A percentile compares a stretch with the other conserved stretches of the same genome.
Evolutionary conservation across 2,888 invertebrate genomes (phyloP).

Genomic region (Heliconius sara): DNA sequence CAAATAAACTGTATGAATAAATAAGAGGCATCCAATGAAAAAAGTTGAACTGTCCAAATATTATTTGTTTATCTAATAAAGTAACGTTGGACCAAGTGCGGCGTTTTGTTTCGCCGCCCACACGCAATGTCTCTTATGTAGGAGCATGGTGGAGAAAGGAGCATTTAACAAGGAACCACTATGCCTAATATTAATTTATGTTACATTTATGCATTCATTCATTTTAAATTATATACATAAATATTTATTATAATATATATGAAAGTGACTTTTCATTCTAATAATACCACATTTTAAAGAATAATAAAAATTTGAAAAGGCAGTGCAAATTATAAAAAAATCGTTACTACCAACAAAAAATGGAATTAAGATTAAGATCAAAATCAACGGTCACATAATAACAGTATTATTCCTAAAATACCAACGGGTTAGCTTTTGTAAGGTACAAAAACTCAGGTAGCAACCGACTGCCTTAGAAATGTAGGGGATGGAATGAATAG

Average conservation of each 20-base stretch:
- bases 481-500: conserved; percentile 6
- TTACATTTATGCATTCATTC: too few species aligned
- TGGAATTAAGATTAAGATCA: conserved; percentile 34
- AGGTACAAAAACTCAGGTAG: conserved; percentile 40
- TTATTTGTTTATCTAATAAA: neutral
- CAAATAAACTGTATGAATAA: neutral
- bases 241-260: too few species aligned
- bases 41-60: neutral
- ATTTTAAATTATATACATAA: too few species aligned
- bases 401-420: conserved; percentile 30
- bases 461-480: conserved; percentile 33
- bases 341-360: neutral
- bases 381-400: conserved; percentile 42
- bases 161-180: too few species aligned
- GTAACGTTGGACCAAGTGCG: too few species aligned
- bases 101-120: neutral
- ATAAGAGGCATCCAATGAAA: neutral
- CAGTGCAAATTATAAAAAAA: conserved; percentile 17
- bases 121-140: neutral
- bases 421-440: conserved; percentile 43
- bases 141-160: too few species aligned
- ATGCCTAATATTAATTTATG: too few species aligned
- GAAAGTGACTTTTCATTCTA: neutral
- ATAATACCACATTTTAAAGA: neutral
- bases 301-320: neutral